A percentile compares a stretch with the other conserved stretches of the same genome.
Conservation (phyloP, 1,140 invertebrate species). For the Drosophila cardini region DNA sequence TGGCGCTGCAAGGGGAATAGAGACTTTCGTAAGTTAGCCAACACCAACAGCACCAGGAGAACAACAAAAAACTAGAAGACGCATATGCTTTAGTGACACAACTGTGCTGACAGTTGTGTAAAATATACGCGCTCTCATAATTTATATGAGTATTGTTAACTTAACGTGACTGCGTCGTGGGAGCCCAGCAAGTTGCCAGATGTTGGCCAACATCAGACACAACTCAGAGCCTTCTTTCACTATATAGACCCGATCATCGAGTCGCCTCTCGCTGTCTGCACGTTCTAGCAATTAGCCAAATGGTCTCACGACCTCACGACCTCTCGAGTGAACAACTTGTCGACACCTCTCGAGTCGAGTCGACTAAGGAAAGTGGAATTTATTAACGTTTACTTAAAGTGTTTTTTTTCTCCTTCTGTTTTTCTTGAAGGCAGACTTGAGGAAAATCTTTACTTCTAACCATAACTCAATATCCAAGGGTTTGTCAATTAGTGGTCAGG, state of each 20-base stretch:
- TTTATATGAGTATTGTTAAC: constrained; percentile 82
- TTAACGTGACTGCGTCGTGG: constrained; percentile 74
- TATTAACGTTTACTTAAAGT: too few species aligned
- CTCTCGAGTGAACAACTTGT: constrained; percentile 3
- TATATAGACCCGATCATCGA: constrained; percentile 21
- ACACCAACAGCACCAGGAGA: background rate
- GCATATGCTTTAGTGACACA: constrained; percentile 79
- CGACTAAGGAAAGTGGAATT: too few species aligned
- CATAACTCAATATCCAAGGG: too few species aligned
- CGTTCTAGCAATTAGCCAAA: constrained; percentile 77
- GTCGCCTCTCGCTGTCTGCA: constrained; percentile 47
- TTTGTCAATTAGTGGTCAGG: too few species aligned
- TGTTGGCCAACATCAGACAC: constrained; percentile 17
- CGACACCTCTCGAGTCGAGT: background rate
- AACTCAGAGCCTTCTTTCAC: background rate
- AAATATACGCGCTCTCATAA: constrained; percentile 79
- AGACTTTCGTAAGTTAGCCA: constrained; percentile 53
- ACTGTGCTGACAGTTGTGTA: constrained; percentile 78
- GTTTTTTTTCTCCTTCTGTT: too few species aligned
- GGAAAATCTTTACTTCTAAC: too few species aligned
- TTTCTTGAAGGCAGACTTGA: too few species aligned
- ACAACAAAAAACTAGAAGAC: constrained; percentile 61
- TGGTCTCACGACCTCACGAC: constrained; percentile 57
- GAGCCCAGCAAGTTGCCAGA: constrained; percentile 33
- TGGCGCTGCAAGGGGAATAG: constrained; percentile 52